Base-by-base conservation (phyloP, 2,113 vertebrate genomes). In the Phrynosoma platyrhinos region DNA sequence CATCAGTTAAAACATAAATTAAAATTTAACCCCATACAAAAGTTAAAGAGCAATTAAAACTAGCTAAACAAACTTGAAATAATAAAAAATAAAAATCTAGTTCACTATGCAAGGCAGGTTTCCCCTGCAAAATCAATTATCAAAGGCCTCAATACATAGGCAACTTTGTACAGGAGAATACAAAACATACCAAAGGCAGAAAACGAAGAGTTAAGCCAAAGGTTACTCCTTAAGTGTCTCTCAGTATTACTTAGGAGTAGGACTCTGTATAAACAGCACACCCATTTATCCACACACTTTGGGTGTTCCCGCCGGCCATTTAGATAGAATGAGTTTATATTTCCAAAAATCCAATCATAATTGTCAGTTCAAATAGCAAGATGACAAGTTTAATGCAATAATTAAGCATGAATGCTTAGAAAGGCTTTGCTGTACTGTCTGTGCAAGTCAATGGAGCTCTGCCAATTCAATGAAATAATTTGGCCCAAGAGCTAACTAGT, bases 331-430 rank as follows among this genome's bases (percentile, higher is more conserved):
- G 36, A 81, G 68, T 84, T 87, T 92, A 40, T 32, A 58, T 32
- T 9, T 81, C 86, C 69, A 86, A 92, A 83, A 91, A 85, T 68
- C 30, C 32, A 90, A 21, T 88, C 74, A 84, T 87, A 90, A 87
- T 16, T 40, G 77, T 77, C 72, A 93, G 89, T 90, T 91, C 92
- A 86, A 90, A 89, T 36, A 71, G 74, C 69, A 86, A 83, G 74
- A 72, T 88, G 83, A 90, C 20, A 91, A 72, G 91, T 68, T 91
- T 85, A 94, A 90, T 89, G 77, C 18, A 88, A 71, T 85, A 91
- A 92, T 89, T 82, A 89, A 89, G 21, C 32, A 36, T 83, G 42
- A 83, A 55, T 42, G 75, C 40, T 89, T 83, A 90, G 93, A 79
- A 89, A 72, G 80, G 0, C 87, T 93, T 92, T 91, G 78, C 74